phyloP scores from a whole-genome alignment of 2,888 invertebrate genomes.

The Ectropis crepuscularia region DNA sequence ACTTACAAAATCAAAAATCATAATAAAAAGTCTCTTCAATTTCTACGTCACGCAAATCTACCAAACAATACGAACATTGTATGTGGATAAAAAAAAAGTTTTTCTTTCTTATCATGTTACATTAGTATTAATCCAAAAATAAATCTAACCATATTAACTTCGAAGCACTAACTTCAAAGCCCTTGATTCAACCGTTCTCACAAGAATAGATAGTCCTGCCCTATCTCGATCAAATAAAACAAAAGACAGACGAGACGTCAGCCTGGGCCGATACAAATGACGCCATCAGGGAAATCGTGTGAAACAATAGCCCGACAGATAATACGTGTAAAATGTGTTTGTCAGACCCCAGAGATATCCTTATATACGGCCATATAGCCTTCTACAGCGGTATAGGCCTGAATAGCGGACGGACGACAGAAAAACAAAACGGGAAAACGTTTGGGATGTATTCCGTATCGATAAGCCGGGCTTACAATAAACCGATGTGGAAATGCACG shows the following conservation, averaged over 20 bases:
- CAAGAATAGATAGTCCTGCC: slow-evolving; percentile 31
- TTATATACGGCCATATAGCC: slow-evolving; percentile 4
- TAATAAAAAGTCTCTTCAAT: too few species aligned
- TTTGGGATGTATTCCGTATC: slow-evolving; percentile 17
- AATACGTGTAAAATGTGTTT: slow-evolving; percentile 61
- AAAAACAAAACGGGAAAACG: slow-evolving; percentile 25
- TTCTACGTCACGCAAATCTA: too few species aligned
- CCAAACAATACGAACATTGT: too few species aligned
- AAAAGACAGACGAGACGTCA: slow-evolving; percentile 52
- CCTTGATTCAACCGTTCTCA: slow-evolving; percentile 16
- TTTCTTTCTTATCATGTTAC: too few species aligned
- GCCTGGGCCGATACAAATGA: slow-evolving; percentile 47
- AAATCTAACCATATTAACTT: too few species aligned
- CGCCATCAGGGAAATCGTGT: slow-evolving; percentile 56
- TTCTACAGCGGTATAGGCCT: slow-evolving; percentile 4
- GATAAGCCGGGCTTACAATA: slow-evolving; percentile 24
- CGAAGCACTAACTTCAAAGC: neutral
- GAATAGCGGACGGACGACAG: slow-evolving; percentile 17
- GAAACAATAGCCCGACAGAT: slow-evolving; percentile 64
- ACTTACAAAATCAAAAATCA: too few species aligned
- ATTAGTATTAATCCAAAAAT: too few species aligned
- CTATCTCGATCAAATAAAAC: slow-evolving; percentile 47
- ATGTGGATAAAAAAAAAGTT: too few species aligned
- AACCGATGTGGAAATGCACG: slow-evolving; percentile 15
- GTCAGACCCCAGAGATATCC: slow-evolving; percentile 37